Evolutionary conservation across 2,888 invertebrate genomes (phyloP).

Genomic region (Dicranocentrus wangi): DNA sequence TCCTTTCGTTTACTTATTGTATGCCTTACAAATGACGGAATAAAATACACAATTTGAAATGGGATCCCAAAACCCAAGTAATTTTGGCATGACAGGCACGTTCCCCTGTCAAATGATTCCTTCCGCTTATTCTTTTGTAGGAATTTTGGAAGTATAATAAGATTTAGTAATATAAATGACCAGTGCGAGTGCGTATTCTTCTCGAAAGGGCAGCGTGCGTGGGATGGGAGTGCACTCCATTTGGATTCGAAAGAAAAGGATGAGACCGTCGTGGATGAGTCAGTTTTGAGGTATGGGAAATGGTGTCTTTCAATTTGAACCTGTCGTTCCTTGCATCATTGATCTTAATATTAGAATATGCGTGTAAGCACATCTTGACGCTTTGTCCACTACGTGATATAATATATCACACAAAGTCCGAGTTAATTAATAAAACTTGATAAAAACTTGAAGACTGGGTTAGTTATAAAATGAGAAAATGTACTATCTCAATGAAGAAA

Average conservation of each 20-base stretch:
- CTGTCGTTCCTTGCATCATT: not conserved
- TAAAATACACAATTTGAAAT: slow-evolving; percentile 52
- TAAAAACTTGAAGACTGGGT: no score
- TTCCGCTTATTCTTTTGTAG: slow-evolving; percentile 23
- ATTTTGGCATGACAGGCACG: slow-evolving; percentile 58
- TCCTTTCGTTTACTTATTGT: slow-evolving; percentile 13
- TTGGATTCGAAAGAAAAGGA: no score
- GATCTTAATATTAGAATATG: not conserved
- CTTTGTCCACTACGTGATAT: no score
- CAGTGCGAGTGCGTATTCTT: not conserved
- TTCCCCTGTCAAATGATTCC: slow-evolving; percentile 31
- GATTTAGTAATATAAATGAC: slow-evolving; percentile 31
- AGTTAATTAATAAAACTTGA: no score
- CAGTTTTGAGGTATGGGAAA: no score
- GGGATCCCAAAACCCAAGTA: slow-evolving; percentile 53
- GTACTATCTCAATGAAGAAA: no score
- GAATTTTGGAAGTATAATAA: slow-evolving; percentile 19
- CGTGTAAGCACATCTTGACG: no score
- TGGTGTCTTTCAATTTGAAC: no score
- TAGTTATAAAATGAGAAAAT: no score
- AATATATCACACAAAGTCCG: no score
- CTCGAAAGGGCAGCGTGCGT: not conserved
- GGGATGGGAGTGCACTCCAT: not conserved
- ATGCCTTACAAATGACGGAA: slow-evolving; percentile 63
- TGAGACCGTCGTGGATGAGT: no score